These are phyloP conservation scores for Platyrinchus mystaceus DNA, from an alignment of 2,797 vertebrate genomes.

Conservation along the genomic window DNA sequence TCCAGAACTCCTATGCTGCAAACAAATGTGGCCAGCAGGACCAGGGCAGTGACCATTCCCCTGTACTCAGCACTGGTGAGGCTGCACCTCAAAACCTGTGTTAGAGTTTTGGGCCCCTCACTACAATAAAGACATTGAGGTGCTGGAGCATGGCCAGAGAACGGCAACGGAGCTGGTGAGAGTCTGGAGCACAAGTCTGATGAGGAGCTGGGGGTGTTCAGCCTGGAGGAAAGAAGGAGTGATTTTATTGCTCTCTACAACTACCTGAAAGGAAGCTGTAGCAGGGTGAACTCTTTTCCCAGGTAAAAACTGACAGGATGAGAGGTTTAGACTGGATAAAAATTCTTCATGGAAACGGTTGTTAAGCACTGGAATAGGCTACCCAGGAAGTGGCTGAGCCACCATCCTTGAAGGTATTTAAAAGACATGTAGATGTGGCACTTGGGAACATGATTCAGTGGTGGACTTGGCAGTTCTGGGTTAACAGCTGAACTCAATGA, in stretches of 20 bases:
- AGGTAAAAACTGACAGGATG: not conserved
- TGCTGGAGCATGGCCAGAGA: not conserved
- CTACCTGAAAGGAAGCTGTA: not conserved
- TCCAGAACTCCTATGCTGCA: not conserved
- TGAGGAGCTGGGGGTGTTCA: not conserved
- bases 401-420: not conserved
- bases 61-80: fast-evolving
- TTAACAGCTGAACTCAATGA: not conserved
- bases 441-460: not conserved
- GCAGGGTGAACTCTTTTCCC: not conserved
- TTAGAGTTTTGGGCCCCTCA: not conserved
- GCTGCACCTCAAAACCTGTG: not conserved
- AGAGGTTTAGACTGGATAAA: not conserved
- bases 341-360: not conserved
- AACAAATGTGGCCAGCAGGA: not conserved
- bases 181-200: not conserved
- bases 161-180: not conserved
- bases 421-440: not conserved
- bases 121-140: not conserved
- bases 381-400: not conserved
- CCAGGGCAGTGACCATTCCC: not conserved
- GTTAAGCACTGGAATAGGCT: not conserved
- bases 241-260: not conserved
- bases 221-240: not conserved
- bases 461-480: not conserved